Evolutionary conservation across 2,113 vertebrate genomes (phyloP), one percentile per base, ranked within the genome.

Genomic region (Ifrita kowaldi): DNA sequence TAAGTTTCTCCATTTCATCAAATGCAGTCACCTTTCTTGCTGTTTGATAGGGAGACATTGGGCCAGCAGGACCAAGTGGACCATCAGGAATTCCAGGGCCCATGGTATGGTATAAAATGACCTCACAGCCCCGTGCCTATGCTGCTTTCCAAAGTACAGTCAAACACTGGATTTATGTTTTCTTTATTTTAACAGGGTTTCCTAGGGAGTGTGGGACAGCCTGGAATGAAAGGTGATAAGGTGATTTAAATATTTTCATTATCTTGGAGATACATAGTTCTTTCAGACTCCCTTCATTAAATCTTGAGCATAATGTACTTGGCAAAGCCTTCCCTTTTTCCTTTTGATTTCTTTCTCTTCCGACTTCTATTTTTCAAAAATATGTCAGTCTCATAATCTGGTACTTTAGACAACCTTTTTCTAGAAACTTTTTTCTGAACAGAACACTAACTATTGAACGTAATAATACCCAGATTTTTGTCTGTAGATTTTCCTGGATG

Each of bases 141-240:
- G 12, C 28, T 76, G 39, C 84, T 55, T 96, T 81, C 94, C 65
- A 86, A 33, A 67, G 89, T 35, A 73, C 4, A 90, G 17, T 56
- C 32, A 52, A 84, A 35, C 32, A 53, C 1, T 69, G 27, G 30
- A 47, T 76, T 86, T 86, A 70, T 75, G 11, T 39, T 84, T 94
- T 77, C 87, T 83, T 97, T 77, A 69, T 88, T 95, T 95, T 96
- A 83, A 86, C 96, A 99, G 99, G 99, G 99, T 96, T 98, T 99
- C 93, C 97, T 97, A 65, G 99, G 99, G 97, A 99, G 97, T 97
- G 96, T 96, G 79, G 99, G 99, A 95, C 98, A 98, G 94, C 98
- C 98, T 98, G 99, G 99, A 99, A 98, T 99, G 99, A 99, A 99
- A 99, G 99, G 99, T 99, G 99, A 99, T 99, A 99, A 99, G 99